These are phyloP conservation scores for Anarhynchus alexandrinus DNA, from an alignment of 2,113 vertebrate species.

Conservation along the genomic window DNA sequence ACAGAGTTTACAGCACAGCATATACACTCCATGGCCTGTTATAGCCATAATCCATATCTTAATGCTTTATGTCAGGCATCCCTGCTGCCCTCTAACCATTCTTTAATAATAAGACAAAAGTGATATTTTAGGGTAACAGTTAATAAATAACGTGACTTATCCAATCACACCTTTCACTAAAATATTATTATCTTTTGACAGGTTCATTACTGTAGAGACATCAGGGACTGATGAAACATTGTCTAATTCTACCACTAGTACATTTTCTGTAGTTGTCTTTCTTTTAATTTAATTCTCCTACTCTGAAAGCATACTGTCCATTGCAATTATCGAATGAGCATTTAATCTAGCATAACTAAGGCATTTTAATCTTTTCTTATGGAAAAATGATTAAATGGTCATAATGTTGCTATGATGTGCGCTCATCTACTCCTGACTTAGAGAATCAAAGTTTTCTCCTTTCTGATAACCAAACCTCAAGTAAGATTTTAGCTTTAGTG, in stretches of 20 bases:
- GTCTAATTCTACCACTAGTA: constrained; percentile 81
- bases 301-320: constrained; percentile 84
- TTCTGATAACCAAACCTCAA: constrained; percentile 43
- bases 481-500: constrained; percentile 1
- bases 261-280: constrained; percentile 79
- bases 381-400: constrained; percentile 77
- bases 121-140: constrained; percentile 88
- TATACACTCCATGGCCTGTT: constrained; percentile 25
- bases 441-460: constrained; percentile 66
- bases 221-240: constrained; percentile 73
- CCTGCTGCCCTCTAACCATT: constrained; percentile 73
- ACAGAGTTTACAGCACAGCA: background rate
- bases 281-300: constrained; percentile 86
- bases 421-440: constrained; percentile 57
- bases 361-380: constrained; percentile 83
- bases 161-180: constrained; percentile 84
- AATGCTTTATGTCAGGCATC: constrained; percentile 84
- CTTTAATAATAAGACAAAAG: constrained; percentile 82
- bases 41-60: constrained; percentile 68
- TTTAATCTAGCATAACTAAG: constrained; percentile 79
- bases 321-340: constrained; percentile 82
- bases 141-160: constrained; percentile 88
- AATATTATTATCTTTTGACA: constrained; percentile 90
- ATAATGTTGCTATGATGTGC: constrained; percentile 65
- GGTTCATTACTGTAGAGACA: constrained; percentile 87